Evolutionary conservation across 2,888 invertebrate species (phyloP), one percentile per base, ranked within the genome.

Genomic region (Idaea aversata): DNA sequence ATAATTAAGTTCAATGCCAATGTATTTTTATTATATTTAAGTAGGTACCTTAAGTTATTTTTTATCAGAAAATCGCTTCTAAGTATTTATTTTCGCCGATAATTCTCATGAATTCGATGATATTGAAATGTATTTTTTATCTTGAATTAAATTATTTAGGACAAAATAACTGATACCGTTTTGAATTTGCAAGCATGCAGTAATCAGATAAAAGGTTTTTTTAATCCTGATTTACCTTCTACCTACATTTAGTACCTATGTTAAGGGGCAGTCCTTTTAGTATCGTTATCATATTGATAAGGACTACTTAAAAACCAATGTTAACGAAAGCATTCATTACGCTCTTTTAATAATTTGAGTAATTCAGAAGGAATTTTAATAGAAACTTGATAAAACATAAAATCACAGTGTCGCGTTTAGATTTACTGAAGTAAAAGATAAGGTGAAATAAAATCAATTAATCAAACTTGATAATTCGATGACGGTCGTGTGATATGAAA

Each of bases 351-450:
- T 58, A n/a, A 58, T 4, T 36, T 57, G 57, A 15, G 38, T 65
- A 69, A 65, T 57, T 63, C 58, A 35, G 47, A 61, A 67, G 64
- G 38, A 62, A 66, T 70, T 65, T 63, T 15, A 65, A 63, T 61
- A 65, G 16, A 63, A 61, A 63, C 34, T 59, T 58, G 15, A 15
- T 35, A 61, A 35, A 61, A 61, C 65, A 69, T 66, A 61, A 82
- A 84, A 83, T 82, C 82, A 83, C 74, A 76, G 75, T 75, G 35
- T 61, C 68, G 76, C 75, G 72, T 10, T 47, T 47, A 10, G 10
- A 78, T 78, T 74, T 75, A 81, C 73, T 72, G 65, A 67, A 73
- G 77, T 77, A 68, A 67, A 64, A 67, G 81, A 84, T 84, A 84
- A 79, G 71, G 67, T 63, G 65, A 61, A 65, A 59, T 59, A 34